Base-by-base conservation (phyloP, 92 coral and sea anemone genomes). In the Actinostola sp. region DNA sequence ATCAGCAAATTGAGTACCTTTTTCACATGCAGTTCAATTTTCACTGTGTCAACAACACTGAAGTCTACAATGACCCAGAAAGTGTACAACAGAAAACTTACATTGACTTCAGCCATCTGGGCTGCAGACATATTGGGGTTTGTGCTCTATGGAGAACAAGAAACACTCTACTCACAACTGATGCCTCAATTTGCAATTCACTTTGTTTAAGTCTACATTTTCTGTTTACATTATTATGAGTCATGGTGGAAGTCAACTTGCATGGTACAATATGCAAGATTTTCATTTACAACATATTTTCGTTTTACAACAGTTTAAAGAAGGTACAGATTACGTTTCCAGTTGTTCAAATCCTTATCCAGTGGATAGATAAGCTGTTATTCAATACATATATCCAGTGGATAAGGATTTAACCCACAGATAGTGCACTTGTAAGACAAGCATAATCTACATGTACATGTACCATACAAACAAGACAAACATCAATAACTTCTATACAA, bases 51-150 rank as follows among this genome's bases (percentile, higher is more conserved):
- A n/a, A n/a, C n/a, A n/a, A n/a, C n/a, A 32, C 58, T 25, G 1
- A 24, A 24, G 3, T 50, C 30, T 24, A 21, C 42, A 35, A 38
- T 11, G 24, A 27, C 41, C 19, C 14, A 31, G 0, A 49, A 31
- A 5, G 15, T 16, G 31, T 0, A 50, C 60, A 67, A 61, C 29
- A 13, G 39, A 61, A 41, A 4, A 87, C 98, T 86, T 74, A 93
- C 98, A 86, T 93, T 93, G 27, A 93, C 98, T 78, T 93, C 96
- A 53, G 94, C 96, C 98, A 93, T 93, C 77, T 93, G 98, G 44
- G 98, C 98, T 15, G 98, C 94, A 0, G 98, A 93, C 98, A 93
- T 93, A 45, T 91, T 90, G 29, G 98, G 98, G 46, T 83, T 91
- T 48, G 98, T 81, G 58, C 92, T 93, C 98, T 93, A 61, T 20